These are phyloP conservation scores for mouse (Mus musculus) DNA, from an alignment of 2,113 vertebrate genomes.

Conservation along the genomic window DNA sequence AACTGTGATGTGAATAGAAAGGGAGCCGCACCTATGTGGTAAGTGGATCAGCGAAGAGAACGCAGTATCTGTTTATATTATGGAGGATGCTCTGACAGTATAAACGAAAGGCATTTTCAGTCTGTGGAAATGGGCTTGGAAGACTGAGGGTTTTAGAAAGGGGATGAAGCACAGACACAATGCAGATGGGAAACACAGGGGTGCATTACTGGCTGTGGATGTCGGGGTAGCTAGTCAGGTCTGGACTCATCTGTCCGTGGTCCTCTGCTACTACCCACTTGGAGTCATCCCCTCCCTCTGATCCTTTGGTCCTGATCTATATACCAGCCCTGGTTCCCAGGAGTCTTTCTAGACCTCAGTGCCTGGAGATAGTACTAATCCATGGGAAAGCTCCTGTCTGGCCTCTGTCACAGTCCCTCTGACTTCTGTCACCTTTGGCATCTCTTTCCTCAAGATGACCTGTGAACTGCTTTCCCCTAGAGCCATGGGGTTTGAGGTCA, in stretches of 20 bases:
- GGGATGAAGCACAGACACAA: background rate
- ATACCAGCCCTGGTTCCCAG: background rate
- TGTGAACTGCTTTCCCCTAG: background rate
- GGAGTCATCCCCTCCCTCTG: fast-evolving
- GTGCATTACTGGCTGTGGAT: background rate
- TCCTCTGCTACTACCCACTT: background rate
- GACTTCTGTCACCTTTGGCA: background rate
- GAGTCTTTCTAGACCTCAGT: background rate
- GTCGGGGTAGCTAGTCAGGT: background rate
- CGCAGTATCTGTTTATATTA: too few relatives aligned
- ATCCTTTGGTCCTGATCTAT: background rate
- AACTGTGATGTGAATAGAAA: background rate
- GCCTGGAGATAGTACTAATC: background rate
- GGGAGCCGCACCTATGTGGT: background rate
- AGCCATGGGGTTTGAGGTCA: background rate
- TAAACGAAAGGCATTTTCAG: background rate
- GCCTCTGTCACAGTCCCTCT: background rate
- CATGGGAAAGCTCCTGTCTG: background rate
- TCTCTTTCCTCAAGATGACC: background rate
- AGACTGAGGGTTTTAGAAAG: background rate
- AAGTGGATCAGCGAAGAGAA: background rate
- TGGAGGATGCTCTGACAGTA: background rate
- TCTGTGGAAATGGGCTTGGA: background rate
- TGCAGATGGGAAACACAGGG: fast-evolving
- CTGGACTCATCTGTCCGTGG: background rate